These are phyloP conservation scores for Halocaridina rubra DNA, from an alignment of 2,888 invertebrate species.

Conservation along the genomic window DNA sequence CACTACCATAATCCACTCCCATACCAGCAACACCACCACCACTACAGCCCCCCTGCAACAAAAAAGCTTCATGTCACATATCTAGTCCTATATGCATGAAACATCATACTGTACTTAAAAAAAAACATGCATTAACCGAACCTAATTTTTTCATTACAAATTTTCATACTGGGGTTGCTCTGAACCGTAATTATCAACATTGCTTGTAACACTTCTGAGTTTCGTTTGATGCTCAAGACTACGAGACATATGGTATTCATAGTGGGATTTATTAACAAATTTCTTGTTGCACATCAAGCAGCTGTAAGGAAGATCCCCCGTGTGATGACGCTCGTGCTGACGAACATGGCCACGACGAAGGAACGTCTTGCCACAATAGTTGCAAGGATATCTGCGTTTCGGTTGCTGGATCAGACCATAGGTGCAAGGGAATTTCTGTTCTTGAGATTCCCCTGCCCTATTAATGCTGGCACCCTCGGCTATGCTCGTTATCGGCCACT, in stretches of 20 bases:
- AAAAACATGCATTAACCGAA: no score
- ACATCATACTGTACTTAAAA: no score
- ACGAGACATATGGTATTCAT: constrained; percentile 48
- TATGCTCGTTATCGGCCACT: constrained; percentile 43
- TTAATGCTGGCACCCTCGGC: neutral
- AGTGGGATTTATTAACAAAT: constrained; percentile 52
- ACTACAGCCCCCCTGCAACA: constrained; percentile 51
- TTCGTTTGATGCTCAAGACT: constrained; percentile 44
- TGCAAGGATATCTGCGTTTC: constrained; percentile 39
- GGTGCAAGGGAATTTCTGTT: neutral
- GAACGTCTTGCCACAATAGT: constrained; percentile 48
- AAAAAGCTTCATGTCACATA: constrained; percentile 43
- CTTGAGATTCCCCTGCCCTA: neutral
- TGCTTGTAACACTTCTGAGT: neutral
- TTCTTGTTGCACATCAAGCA: constrained; percentile 48
- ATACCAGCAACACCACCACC: constrained; percentile 39
- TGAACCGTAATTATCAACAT: neutral
- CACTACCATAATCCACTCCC: constrained; percentile 23
- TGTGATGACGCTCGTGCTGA: constrained; percentile 51
- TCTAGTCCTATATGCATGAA: no score
- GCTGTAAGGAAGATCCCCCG: constrained; percentile 48
- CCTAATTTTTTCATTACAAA: no score
- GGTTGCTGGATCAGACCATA: neutral
- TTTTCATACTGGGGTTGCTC: no score
- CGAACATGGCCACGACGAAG: constrained; percentile 31